These are phyloP conservation scores for Heteropelma amictum DNA, from an alignment of 2,888 invertebrate genomes.

Conservation along the genomic window DNA sequence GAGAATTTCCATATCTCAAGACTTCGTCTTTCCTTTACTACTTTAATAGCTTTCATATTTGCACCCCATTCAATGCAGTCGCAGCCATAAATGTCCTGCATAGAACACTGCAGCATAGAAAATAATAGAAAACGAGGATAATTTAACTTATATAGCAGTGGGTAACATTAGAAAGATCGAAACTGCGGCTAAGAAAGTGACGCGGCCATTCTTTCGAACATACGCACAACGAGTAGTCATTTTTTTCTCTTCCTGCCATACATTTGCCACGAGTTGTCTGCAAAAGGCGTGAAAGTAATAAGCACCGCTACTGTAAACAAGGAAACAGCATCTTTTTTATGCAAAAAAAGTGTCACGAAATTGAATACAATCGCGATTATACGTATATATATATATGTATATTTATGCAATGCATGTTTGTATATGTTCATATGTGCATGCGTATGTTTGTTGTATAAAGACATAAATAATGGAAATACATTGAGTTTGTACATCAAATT, in stretches of 20 bases:
- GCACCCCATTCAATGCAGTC: neutral
- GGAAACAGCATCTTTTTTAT: neutral
- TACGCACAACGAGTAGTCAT: slow-evolving; percentile 1
- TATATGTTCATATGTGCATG: neutral
- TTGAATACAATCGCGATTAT: slow-evolving; percentile 66
- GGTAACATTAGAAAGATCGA: slow-evolving; percentile 18
- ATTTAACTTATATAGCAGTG: neutral
- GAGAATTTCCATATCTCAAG: neutral
- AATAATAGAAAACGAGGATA: neutral
- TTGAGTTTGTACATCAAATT: slow-evolving; percentile 53
- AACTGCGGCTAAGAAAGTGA: slow-evolving; percentile 24
- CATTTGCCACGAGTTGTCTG: neutral
- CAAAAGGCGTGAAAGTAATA: slow-evolving; percentile 18
- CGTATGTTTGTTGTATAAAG: too few species aligned
- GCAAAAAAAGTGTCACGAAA: slow-evolving; percentile 57
- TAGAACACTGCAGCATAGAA: neutral
- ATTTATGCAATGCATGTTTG: neutral
- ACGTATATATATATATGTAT: slow-evolving; percentile 46
- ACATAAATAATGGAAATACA: slow-evolving; percentile 39
- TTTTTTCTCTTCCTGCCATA: neutral
- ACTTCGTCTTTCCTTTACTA: neutral
- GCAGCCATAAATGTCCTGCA: neutral
- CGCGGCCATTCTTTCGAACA: slow-evolving; percentile 8
- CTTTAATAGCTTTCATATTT: neutral
- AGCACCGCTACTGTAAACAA: slow-evolving; percentile 6